Percentiles rank a stretch among this genome's conserved stretches.
Conservation (phyloP, 2,797 vertebrate species). For the Pteronotus mesoamericanus region DNA sequence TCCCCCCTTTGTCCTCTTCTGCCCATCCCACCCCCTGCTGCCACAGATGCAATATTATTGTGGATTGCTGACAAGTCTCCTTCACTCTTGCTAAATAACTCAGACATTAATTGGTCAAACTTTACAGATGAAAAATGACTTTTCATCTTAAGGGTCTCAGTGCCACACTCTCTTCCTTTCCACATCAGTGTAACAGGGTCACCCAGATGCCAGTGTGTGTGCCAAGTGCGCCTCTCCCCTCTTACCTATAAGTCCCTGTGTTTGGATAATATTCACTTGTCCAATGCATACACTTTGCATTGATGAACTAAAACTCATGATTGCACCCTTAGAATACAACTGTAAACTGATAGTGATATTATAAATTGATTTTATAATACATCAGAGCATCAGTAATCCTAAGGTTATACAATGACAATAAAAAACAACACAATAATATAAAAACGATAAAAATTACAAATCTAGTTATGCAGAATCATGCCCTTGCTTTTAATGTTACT, state of each 20-base stretch:
- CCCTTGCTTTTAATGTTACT: neutral
- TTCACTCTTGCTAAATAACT: neutral
- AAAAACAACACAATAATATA: neutral
- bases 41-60: neutral
- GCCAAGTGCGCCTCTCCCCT: neutral
- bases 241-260: neutral
- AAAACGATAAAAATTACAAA: neutral
- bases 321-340: neutral
- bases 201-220: neutral
- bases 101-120: neutral
- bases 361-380: neutral
- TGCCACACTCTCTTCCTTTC: neutral
- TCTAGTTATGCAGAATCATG: neutral
- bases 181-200: neutral
- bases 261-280: neutral
- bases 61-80: fast-evolving
- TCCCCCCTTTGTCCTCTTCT: too few species aligned
- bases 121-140: neutral
- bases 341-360: neutral
- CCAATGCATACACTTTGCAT: neutral
- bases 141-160: neutral
- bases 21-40: too few species aligned
- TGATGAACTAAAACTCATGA: neutral
- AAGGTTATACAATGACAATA: neutral
- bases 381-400: neutral